Base-by-base conservation (phyloP, 2,888 invertebrate species). In the Chloroclystis v-ata region DNA sequence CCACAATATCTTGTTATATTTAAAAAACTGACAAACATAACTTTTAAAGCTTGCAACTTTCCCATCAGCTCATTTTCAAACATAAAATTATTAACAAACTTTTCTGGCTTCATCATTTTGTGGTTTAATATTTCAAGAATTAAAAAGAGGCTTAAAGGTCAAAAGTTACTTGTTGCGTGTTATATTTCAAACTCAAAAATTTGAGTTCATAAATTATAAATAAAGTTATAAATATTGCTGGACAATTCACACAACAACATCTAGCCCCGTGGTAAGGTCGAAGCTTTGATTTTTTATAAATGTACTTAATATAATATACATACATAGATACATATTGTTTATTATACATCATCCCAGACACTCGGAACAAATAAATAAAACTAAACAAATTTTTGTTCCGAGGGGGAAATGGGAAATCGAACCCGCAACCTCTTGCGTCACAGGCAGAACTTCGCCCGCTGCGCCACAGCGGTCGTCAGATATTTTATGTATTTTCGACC, bases 111-210 rank as follows among this genome's bases (percentile, higher is more conserved):
- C 8, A 40, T 9, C 20, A 20, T 40, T 40, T 24, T 29, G 13
- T 13, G 41, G 30, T 41, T 7, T 35, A 35, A 35, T 35, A 24
- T 35, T 24, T 24, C 35, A 7, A 24, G 16, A 33, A 20, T 11
- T 35, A 9, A 3, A 4, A 35, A 35, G 7, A 16, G n/a, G n/a
- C 14, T 13, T n/a, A 28, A 43, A 29, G 45, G 29, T 20, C 16
- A 10, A 43, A 41, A 26, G 28, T 40, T 28, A 43, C 20, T 29
- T n/a, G n/a, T n/a, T n/a, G n/a, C n/a, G 46, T 29, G 47, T 49
- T 37, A 43, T 39, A 49, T 52, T 52, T 44, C 37, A 39, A 20
- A 26, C 24, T 28, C 28, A 13, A 30, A 26, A 30, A 29, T 37
- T 35, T 28, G n/a, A 35, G 11, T 35, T 20, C 7, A 16, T 20